Evolutionary conservation across 2,797 vertebrate species (phyloP), one percentile per base, ranked within the genome.

Genomic region (Catamblyrhynchus diadema): DNA sequence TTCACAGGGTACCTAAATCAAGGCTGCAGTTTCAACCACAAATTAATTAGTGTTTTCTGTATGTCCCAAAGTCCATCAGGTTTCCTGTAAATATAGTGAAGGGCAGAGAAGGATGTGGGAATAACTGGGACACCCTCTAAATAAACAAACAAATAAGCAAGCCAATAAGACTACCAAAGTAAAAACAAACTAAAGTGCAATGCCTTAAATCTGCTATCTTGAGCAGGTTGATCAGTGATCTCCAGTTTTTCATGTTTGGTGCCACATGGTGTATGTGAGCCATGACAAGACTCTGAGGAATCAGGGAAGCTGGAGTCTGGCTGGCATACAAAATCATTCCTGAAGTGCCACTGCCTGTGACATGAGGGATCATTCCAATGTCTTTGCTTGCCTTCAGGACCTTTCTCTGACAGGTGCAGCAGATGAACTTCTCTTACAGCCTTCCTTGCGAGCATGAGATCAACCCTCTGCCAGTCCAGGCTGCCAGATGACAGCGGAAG

Each of bases 341-440:
- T 97, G 89, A 97, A 98, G 96, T 96, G 97, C 97, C 97, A 93
- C 77, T 87, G 95, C 69, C 95, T 96, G 91, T 90, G 94, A 96
- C 93, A 93, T 14, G 61, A 91, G 86, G 71, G 86, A 94, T 90
- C 15, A 3, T 96, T 97, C 96, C 97, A 97, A 93, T 54, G 90
- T 95, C 95, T 97, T 96, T 93, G 92, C 96, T 96, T 94, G 97
- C 95, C 94, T 96, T 96, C 94, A 93, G 91, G 91, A 96, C 91
- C 91, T 95, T 97, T 92, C 94, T 94, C 66, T 96, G 94, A 98
- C 98, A 98, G 98, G 97, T 98, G 98, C 97, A 97, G 93, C 92
- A 73, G 85, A 94, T 97, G 95, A 98, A 96, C 94, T 97, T 97
- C 90, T 96, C 96, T 96, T 86, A 94, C 92, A 73, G 41, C 89